A percentile compares a stretch with the other conserved stretches of the same genome.
These are phyloP conservation scores for Euphonia xanthogaster DNA, from an alignment of 2,797 vertebrate genomes.

Conservation along the genomic window DNA sequence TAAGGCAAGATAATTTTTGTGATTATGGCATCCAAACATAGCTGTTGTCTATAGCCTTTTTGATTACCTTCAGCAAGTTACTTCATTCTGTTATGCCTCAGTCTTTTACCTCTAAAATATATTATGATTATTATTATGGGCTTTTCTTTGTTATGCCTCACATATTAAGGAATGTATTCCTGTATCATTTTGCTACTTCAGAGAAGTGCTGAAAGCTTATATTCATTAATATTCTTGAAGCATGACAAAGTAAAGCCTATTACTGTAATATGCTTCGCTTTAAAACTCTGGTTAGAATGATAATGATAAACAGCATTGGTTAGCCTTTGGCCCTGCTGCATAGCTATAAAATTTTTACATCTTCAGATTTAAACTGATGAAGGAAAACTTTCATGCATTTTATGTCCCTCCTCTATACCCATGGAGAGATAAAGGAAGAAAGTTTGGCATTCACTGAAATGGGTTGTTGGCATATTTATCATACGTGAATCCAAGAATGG, in stretches of 20 bases:
- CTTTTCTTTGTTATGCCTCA: slow-evolving; percentile 23
- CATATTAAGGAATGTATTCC: slow-evolving; percentile 6
- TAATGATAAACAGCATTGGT: slow-evolving; percentile 19
- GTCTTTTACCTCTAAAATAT: not conserved
- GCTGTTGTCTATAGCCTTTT: not conserved
- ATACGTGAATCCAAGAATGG: not conserved
- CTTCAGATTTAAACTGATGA: not conserved
- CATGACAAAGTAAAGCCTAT: slow-evolving; percentile 31
- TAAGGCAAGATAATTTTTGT: not conserved
- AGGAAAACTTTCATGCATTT: not conserved
- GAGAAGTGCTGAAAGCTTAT: not conserved
- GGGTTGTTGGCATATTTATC: not conserved
- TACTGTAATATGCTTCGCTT: slow-evolving; percentile 8
- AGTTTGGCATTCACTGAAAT: not conserved
- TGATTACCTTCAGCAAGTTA: not conserved
- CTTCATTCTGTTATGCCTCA: not conserved
- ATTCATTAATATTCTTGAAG: slow-evolving; percentile 49
- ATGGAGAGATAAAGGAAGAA: not conserved
- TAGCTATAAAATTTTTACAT: not conserved
- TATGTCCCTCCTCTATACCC: not conserved
- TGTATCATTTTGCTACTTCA: slow-evolving; percentile 4
- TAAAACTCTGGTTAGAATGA: slow-evolving; percentile 17
- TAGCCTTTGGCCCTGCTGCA: not conserved
- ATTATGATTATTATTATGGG: not conserved
- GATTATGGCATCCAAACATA: not conserved